A percentile compares a stretch with the other conserved stretches of the same genome.
These are phyloP conservation scores for Cotesia typhae DNA, from an alignment of 1,140 invertebrate genomes.

Conservation along the genomic window DNA sequence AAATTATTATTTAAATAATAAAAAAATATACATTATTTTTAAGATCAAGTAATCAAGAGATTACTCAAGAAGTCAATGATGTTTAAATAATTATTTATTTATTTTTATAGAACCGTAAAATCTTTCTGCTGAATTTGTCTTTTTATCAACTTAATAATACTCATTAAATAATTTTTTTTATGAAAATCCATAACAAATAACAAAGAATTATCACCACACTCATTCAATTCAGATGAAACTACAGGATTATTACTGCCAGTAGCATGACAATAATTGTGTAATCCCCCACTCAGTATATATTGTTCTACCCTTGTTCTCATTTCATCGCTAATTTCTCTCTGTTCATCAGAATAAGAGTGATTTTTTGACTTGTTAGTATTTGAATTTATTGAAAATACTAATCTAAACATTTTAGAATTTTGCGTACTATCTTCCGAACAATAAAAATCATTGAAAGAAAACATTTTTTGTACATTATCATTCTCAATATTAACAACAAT, in stretches of 20 bases:
- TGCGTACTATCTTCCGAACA: slow-evolving; percentile 52
- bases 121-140: slow-evolving; percentile 60
- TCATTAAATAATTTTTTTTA: slow-evolving; percentile 64
- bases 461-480: slow-evolving; percentile 62
- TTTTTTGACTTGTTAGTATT: slow-evolving; percentile 33
- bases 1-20: too few relatives aligned
- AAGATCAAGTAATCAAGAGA: too few relatives aligned
- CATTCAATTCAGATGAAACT: slow-evolving; percentile 44
- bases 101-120: slow-evolving; percentile 57
- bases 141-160: slow-evolving; percentile 64
- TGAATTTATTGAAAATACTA: slow-evolving; percentile 28
- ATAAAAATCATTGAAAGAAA: slow-evolving; percentile 62
- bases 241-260: slow-evolving; percentile 56
- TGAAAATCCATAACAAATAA: slow-evolving; percentile 65
- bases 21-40: too few relatives aligned
- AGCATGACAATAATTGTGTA: slow-evolving; percentile 58
- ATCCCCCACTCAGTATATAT: slow-evolving; percentile 66
- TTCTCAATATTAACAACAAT: slow-evolving; percentile 63
- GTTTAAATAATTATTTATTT: slow-evolving; percentile 3
- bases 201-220: slow-evolving; percentile 54
- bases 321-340: slow-evolving; percentile 65
- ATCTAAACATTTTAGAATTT: slow-evolving; percentile 61
- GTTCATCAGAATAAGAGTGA: slow-evolving; percentile 52
- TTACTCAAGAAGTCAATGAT: too few relatives aligned
- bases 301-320: slow-evolving; percentile 67